phyloP scores from a whole-genome alignment of 2,888 invertebrate species.

The Mylabris sibirica region DNA sequence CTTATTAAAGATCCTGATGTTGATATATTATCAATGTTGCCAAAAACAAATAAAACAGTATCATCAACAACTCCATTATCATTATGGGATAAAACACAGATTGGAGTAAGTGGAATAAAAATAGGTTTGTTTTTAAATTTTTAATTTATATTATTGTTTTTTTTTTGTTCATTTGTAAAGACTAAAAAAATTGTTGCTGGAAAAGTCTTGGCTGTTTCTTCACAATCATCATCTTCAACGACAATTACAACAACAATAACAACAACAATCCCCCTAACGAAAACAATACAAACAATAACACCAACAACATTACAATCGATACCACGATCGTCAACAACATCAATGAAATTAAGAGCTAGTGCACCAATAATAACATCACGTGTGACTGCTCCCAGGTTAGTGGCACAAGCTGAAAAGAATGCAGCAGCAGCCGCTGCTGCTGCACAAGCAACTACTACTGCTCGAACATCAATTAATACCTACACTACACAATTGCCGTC shows the following conservation, averaged over 20 bases:
- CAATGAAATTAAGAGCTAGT: conserved; percentile 51
- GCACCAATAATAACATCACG: conserved; percentile 45
- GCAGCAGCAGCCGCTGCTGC: conserved; percentile 50
- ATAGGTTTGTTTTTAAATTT: background rate
- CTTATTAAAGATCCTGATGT: conserved; percentile 96
- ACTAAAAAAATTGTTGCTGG: conserved; percentile 59
- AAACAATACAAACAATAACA: conserved; percentile 46
- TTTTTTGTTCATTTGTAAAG: conserved; percentile 36
- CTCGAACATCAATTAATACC: background rate
- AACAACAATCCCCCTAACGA: conserved; percentile 40
- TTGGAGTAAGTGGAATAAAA: conserved; percentile 61
- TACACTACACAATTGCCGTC: background rate
- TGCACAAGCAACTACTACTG: conserved; percentile 23
- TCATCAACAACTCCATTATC: conserved; percentile 64
- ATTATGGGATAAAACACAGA: conserved; percentile 67
- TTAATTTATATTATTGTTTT: background rate
- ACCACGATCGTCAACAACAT: conserved; percentile 30
- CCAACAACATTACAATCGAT: conserved; percentile 43
- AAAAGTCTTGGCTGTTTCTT: conserved; percentile 47
- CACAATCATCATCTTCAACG: conserved; percentile 31
- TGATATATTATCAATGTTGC: conserved; percentile 83
- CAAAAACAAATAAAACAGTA: conserved; percentile 65
- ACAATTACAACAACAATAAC: conserved; percentile 18
- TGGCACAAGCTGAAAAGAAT: conserved; percentile 65
- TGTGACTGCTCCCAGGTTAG: conserved; percentile 64